Evolutionary conservation across 2,113 vertebrate species (phyloP).

Genomic region (Puma concolor): DNA sequence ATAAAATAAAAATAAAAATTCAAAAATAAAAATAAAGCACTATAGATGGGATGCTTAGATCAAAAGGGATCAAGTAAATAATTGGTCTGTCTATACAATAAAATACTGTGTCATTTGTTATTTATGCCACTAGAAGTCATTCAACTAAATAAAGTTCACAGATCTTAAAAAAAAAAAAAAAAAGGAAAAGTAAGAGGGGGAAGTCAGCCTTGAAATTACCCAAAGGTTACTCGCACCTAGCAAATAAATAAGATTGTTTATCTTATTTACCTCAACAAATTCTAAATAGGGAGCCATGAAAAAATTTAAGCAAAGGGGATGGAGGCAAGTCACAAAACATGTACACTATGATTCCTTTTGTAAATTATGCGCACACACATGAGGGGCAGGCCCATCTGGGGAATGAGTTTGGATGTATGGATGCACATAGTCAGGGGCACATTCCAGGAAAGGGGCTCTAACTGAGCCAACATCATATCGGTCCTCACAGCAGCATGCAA

Average conservation of each 20-base stretch:
- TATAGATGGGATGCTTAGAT: too few relatives aligned
- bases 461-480: neutral
- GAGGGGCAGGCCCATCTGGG: neutral
- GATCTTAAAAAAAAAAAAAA: constrained; percentile 8
- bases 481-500: neutral
- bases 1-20: neutral
- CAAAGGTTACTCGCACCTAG: neutral
- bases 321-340: neutral
- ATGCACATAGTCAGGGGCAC: neutral
- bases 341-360: neutral
- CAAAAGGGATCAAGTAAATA: too few relatives aligned
- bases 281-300: neutral
- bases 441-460: neutral
- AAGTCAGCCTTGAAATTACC: neutral
- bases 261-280: neutral
- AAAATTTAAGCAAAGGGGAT: neutral
- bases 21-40: too few relatives aligned
- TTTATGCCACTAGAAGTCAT: constrained; percentile 62
- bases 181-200: neutral
- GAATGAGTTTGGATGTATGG: fast-evolving
- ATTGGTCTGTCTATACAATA: too few relatives aligned
- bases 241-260: neutral
- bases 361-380: neutral
- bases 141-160: constrained; percentile 58
- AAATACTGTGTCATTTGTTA: constrained; percentile 25